These are phyloP conservation scores for Prenolepis imparis DNA, from an alignment of 2,888 invertebrate species.

Conservation along the genomic window DNA sequence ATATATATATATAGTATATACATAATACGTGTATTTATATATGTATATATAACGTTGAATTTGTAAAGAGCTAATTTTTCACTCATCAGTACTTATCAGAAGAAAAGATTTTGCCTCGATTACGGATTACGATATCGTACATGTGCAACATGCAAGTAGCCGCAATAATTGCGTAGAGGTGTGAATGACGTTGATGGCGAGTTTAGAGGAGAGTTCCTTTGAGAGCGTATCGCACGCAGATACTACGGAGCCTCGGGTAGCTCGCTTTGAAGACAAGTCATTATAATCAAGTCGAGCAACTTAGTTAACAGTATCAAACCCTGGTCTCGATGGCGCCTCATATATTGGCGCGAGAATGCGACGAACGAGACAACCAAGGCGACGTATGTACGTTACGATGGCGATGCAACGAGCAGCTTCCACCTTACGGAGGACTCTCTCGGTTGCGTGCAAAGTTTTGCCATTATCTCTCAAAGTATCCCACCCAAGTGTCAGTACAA, in stretches of 20 bases:
- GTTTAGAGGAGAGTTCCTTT: constrained; percentile 64
- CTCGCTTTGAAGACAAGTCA: constrained; percentile 77
- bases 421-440: constrained; percentile 26
- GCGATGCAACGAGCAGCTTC: constrained; percentile 24
- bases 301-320: constrained; percentile 78
- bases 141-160: not conserved
- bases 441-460: constrained; percentile 52
- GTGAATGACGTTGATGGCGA: constrained; percentile 39
- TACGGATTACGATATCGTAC: not conserved
- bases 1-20: not conserved
- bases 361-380: constrained; percentile 45
- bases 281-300: constrained; percentile 81
- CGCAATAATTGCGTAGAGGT: constrained; percentile 47
- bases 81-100: not conserved
- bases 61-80: not conserved
- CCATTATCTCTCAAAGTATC: constrained; percentile 40
- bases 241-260: constrained; percentile 62
- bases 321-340: constrained; percentile 63
- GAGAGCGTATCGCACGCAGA: constrained; percentile 58
- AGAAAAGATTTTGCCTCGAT: not conserved
- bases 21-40: not conserved
- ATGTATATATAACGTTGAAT: not conserved
- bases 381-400: constrained; percentile 57
- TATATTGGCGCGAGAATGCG: constrained; percentile 42
- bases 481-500: constrained; percentile 20